Evolutionary conservation across 2,888 invertebrate genomes (phyloP).

Genomic region (Belgica antarctica): DNA sequence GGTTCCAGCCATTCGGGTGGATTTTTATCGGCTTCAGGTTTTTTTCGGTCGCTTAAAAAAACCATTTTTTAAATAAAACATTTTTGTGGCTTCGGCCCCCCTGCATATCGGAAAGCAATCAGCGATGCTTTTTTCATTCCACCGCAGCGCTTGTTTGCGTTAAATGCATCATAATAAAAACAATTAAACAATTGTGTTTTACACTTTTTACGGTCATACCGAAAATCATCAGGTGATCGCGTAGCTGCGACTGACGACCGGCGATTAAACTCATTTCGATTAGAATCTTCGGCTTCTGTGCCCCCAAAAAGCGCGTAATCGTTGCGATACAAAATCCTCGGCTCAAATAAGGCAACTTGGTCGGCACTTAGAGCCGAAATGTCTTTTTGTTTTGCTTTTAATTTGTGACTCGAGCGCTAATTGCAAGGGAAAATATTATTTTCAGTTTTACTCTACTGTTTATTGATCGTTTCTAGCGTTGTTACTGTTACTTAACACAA

Average conservation of each 20-base stretch:
- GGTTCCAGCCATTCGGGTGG: slow-evolving; percentile 9
- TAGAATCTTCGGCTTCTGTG: too few relatives aligned
- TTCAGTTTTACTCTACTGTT: slow-evolving; percentile 24
- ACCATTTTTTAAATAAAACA: neutral
- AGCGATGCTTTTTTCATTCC: neutral
- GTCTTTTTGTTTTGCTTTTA: too few relatives aligned
- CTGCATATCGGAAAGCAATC: neutral
- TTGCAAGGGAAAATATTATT: neutral
- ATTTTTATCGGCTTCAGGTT: slow-evolving; percentile 3
- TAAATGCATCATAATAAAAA: neutral
- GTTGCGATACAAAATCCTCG: too few relatives aligned
- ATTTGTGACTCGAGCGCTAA: slow-evolving; percentile 10
- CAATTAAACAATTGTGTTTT: neutral
- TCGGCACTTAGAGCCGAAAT: too few relatives aligned
- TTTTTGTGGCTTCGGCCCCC: neutral
- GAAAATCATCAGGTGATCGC: neutral
- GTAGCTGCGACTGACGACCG: too few relatives aligned
- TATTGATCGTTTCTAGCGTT: slow-evolving; percentile 16
- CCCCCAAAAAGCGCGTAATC: too few relatives aligned
- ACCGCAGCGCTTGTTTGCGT: too few relatives aligned
- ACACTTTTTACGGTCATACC: too few relatives aligned
- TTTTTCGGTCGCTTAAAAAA: too few relatives aligned
- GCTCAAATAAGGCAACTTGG: too few relatives aligned
- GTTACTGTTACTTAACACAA: slow-evolving; percentile 31
- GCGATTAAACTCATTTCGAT: too few relatives aligned